Base-by-base conservation (phyloP, 2,888 invertebrate species). In the Stomorhina lunata region DNA sequence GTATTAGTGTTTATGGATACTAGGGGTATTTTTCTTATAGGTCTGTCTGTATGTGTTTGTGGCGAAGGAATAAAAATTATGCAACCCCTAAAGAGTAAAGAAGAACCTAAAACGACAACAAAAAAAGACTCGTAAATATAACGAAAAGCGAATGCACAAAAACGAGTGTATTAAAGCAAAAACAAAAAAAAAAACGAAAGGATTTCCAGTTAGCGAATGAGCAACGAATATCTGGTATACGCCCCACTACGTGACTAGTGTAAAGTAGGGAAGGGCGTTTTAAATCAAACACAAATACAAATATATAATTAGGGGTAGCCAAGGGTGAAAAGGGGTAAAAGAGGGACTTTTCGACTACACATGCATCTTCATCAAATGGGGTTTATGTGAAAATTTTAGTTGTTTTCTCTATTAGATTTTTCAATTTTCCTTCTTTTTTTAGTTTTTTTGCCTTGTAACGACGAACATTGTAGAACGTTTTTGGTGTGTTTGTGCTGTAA, bases 231-330 rank as follows among this genome's bases (percentile, higher is more conserved):
- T 63, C 69, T 59, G 10, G 80, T 83, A 61, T 88, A 89, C 90
- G 90, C 90, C 90, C 88, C 84, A 84, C 87, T 87, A 90, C 90
- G 90, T 90, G 90, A 89, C 89, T 89, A 85, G 69, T 88, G 86
- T 81, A 83, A 86, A 85, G 86, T 87, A 85, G 89, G 87, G 87
- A 90, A 90, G 88, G 90, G 86, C 76, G 57, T 77, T 77, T 50
- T 77, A 45, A 61, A 61, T 50, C 43, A 45, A 45, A 78, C 17
- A 78, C 55, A 17, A 65, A 59, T n/a, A 50, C n/a, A 43, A 10
- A 7, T 5, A 29, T 2, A 40, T 25, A 53, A 43, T 45, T 9
- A 25, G 20, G 17, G 12, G 17, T 20, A 25, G 12, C 34, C 7
- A 45, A 20, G 17, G 20, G 22, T 20, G 12, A 43, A 17, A 29